phyloP scores from a whole-genome alignment of 2,113 vertebrate species.

The Electrona antarctica region DNA sequence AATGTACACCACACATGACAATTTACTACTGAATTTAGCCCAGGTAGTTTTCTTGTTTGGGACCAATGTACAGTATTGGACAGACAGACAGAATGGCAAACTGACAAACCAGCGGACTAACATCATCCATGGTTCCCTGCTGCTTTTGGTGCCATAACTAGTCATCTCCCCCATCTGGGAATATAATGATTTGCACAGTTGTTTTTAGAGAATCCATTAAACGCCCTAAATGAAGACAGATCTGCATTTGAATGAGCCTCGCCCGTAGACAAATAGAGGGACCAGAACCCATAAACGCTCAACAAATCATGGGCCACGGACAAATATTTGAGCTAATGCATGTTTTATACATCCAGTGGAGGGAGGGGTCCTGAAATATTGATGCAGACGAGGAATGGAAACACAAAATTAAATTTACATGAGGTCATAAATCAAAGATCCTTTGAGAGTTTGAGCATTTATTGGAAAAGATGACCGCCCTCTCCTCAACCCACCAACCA shows the following conservation, averaged over 20 bases:
- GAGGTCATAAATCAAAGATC: conserved; percentile 61
- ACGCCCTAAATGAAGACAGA: no score
- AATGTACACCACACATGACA: no score
- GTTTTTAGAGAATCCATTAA: no score
- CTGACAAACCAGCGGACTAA: no score
- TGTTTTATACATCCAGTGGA: conserved; percentile 33
- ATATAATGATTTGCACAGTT: not conserved
- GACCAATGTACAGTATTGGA: no score
- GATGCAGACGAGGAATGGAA: conserved; percentile 48
- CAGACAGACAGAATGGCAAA: no score
- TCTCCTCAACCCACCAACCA: conserved; percentile 14
- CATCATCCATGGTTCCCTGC: no score
- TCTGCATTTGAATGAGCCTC: no score
- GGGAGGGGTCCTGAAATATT: conserved; percentile 51
- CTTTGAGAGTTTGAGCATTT: conserved; percentile 24
- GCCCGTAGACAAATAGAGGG: not conserved
- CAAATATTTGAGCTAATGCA: conserved; percentile 39
- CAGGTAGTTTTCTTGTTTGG: no score
- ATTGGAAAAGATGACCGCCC: not conserved
- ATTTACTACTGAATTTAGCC: no score
- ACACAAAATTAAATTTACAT: conserved; percentile 61
- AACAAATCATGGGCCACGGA: conserved; percentile 33
- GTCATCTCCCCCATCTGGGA: no score
- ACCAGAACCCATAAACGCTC: conserved; percentile 22
- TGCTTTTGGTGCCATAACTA: not conserved